A percentile compares a stretch with the other conserved stretches of the same genome.
phyloP scores from a whole-genome alignment of 2,113 vertebrate species.

The Silurus meridionalis region DNA sequence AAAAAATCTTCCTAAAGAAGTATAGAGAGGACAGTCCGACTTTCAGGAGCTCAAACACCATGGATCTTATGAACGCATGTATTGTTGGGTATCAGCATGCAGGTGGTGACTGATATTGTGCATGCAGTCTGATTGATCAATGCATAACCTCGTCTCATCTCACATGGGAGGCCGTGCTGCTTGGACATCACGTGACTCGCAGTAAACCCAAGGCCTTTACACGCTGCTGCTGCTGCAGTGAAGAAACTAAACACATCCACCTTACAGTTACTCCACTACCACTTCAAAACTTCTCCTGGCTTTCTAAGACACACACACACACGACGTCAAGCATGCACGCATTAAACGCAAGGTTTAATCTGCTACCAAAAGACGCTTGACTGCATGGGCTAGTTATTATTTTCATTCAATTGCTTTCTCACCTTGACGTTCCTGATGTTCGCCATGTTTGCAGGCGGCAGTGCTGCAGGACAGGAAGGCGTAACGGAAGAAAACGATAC shows the following conservation, averaged over 20 bases:
- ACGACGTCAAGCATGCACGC: background rate
- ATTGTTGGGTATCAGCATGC: background rate
- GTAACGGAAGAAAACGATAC: background rate
- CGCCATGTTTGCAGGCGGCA: slow-evolving; percentile 66
- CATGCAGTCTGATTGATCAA: background rate
- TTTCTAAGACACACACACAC: background rate
- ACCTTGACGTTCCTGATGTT: slow-evolving; percentile 77
- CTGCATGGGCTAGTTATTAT: fast-evolving
- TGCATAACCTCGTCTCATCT: no score
- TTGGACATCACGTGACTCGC: background rate
- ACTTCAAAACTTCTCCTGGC: background rate
- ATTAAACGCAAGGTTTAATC: background rate
- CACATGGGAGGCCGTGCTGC: background rate
- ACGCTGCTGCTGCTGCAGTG: background rate
- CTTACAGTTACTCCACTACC: no score
- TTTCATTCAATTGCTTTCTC: slow-evolving; percentile 54
- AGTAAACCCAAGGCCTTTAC: background rate
- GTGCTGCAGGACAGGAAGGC: background rate
- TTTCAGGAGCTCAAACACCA: background rate
- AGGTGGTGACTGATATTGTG: background rate
- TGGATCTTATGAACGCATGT: background rate
- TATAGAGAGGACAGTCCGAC: background rate
- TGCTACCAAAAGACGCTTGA: no score
- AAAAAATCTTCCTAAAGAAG: background rate
- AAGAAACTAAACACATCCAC: background rate